Percentiles rank a stretch among this genome's conserved stretches.
Conservation (phyloP, 2,888 invertebrate species). For the Trachelus iudaicus region DNA sequence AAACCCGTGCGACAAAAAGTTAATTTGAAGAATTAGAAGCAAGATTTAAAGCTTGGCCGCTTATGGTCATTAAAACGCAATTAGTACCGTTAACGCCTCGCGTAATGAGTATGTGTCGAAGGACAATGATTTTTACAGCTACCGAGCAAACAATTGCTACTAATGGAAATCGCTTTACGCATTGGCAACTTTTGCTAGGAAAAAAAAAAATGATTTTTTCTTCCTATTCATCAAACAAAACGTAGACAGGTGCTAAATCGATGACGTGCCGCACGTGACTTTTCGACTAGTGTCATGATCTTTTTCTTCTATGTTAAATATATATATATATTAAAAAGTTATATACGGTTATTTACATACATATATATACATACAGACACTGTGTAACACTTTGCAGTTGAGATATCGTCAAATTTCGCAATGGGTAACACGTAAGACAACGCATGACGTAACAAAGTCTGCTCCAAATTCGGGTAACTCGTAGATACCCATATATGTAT, state of each 20-base stretch:
- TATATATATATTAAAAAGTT: too few species aligned
- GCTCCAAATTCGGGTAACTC: neutral
- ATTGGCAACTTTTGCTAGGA: neutral
- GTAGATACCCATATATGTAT: neutral
- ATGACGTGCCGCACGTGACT: conserved; percentile 3
- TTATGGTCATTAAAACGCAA: neutral
- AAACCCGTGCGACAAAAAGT: neutral
- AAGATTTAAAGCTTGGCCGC: neutral
- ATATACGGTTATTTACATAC: neutral
- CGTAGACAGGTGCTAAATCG: conserved; percentile 4
- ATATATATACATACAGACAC: neutral
- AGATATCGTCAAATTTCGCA: neutral
- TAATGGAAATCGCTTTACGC: neutral
- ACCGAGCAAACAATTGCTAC: neutral
- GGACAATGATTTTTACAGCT: neutral
- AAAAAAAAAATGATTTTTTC: neutral
- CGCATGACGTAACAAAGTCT: neutral
- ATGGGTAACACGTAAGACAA: neutral
- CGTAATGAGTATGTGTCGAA: neutral
- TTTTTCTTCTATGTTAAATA: neutral
- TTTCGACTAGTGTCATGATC: neutral
- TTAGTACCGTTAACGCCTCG: neutral
- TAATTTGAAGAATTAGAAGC: neutral
- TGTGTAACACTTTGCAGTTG: neutral
- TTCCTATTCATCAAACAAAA: conserved; percentile 12